Evolutionary conservation across 2,113 vertebrate genomes (phyloP).

Genomic region (Daphoenositta chrysoptera): DNA sequence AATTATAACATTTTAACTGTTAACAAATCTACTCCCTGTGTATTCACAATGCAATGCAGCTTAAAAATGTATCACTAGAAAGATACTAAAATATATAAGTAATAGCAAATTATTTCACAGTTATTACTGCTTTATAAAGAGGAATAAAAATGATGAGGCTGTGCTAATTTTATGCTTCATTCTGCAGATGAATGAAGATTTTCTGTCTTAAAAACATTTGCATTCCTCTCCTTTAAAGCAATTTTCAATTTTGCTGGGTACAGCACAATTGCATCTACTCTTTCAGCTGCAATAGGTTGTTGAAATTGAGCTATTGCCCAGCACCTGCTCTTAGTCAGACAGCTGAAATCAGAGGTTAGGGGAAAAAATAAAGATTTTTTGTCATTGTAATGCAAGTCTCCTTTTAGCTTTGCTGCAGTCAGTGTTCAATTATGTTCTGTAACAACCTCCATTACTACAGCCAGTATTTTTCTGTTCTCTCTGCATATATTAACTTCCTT

Average conservation of each 20-base stretch:
- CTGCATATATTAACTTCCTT: conserved; percentile 42
- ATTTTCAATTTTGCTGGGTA: conserved; percentile 55
- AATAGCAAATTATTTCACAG: neutral
- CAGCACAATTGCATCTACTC: conserved; percentile 54
- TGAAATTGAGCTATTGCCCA: conserved; percentile 58
- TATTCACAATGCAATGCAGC: neutral
- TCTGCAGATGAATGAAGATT: conserved; percentile 49
- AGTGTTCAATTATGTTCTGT: conserved; percentile 55
- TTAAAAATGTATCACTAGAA: neutral
- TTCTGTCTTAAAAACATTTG: conserved; percentile 43
- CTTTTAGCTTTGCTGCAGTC: conserved; percentile 65
- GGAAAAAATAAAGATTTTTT: conserved; percentile 58
- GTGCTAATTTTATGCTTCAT: conserved; percentile 44
- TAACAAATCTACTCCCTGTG: neutral
- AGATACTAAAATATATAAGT: neutral
- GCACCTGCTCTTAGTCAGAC: conserved; percentile 64
- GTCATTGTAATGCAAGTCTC: conserved; percentile 65
- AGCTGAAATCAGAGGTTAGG: conserved; percentile 60
- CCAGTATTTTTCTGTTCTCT: conserved; percentile 30
- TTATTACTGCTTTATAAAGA: conserved; percentile 3
- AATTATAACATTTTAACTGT: neutral
- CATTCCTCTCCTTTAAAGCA: conserved; percentile 25
- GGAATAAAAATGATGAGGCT: neutral
- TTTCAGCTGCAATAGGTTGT: conserved; percentile 52
- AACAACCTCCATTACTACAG: conserved; percentile 49